Evolutionary conservation across 2,113 vertebrate species (phyloP).

Genomic region (Ellobius talpinus): DNA sequence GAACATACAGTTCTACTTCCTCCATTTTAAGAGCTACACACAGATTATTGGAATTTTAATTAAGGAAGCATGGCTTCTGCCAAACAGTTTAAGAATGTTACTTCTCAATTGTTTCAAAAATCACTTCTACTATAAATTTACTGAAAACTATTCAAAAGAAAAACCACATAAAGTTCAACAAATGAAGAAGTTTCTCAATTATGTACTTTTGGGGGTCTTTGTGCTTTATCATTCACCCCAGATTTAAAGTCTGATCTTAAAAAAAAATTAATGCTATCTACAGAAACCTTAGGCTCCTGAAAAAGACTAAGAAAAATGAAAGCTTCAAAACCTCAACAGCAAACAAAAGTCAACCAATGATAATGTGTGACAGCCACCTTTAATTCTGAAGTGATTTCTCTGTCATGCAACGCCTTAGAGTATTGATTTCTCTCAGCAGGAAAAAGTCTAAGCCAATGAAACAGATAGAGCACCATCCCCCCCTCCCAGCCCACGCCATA

Average conservation of each 20-base stretch:
- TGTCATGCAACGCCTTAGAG: slow-evolving; percentile 92
- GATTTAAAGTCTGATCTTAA: slow-evolving; percentile 88
- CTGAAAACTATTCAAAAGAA: slow-evolving; percentile 87
- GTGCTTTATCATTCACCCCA: slow-evolving; percentile 91
- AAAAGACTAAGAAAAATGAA: slow-evolving; percentile 95
- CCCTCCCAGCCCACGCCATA: slow-evolving; percentile 77
- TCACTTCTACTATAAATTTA: slow-evolving; percentile 84
- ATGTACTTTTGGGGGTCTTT: slow-evolving; percentile 87
- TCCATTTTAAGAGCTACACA: not conserved
- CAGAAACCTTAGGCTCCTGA: slow-evolving; percentile 90
- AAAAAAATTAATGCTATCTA: slow-evolving; percentile 85
- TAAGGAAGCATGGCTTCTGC: slow-evolving; percentile 53
- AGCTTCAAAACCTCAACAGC: slow-evolving; percentile 95
- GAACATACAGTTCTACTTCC: not conserved
- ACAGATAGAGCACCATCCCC: slow-evolving; percentile 89
- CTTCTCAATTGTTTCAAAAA: slow-evolving; percentile 77
- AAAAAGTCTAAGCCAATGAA: slow-evolving; percentile 93
- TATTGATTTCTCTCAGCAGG: slow-evolving; percentile 96
- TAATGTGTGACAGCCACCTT: slow-evolving; percentile 95
- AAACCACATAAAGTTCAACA: slow-evolving; percentile 81
- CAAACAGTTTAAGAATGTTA: not conserved
- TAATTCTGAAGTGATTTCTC: slow-evolving; percentile 97
- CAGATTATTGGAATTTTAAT: not conserved
- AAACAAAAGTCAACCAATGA: slow-evolving; percentile 97
- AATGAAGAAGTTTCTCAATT: slow-evolving; percentile 86